Conservation (phyloP, 2,888 invertebrate genomes). For the Aporophyla lueneburgensis region DNA sequence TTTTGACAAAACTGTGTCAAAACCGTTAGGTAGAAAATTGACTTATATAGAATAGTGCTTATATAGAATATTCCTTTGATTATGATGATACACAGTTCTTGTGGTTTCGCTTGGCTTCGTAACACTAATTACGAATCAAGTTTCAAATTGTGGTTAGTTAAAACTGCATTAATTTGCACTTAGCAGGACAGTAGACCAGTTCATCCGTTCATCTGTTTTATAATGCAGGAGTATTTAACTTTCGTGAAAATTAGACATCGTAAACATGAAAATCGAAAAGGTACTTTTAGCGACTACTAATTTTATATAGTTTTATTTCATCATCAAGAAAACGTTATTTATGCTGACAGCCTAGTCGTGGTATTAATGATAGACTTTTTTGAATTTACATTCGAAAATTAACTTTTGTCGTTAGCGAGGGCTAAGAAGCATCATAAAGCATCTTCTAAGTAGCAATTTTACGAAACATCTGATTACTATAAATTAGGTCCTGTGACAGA, state of each 20-base stretch:
- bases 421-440: conserved; percentile 35
- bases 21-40: conserved; percentile 10
- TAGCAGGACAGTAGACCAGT: conserved; percentile 6
- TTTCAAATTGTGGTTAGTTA: conserved; percentile 21
- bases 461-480: conserved; percentile 47
- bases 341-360: conserved; percentile 64
- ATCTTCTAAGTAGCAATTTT: conserved; percentile 36
- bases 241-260: background rate
- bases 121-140: conserved; percentile 27
- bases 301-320: background rate
- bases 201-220: background rate
- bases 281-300: background rate
- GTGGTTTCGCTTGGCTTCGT: conserved; percentile 1
- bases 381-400: conserved; percentile 66
- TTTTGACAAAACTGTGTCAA: conserved; percentile 53
- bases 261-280: background rate
- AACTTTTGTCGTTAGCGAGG: conserved; percentile 29
- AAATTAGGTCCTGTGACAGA: conserved; percentile 29
- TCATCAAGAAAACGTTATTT: background rate
- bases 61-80: conserved; percentile 3
- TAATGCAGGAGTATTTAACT: background rate
- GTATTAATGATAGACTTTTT: conserved; percentile 60
- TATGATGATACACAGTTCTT: background rate
- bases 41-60: conserved; percentile 6
- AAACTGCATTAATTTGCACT: conserved; percentile 16